These are phyloP conservation scores for Zaprionus ornatus DNA, from an alignment of 1,140 invertebrate species.

Conservation along the genomic window DNA sequence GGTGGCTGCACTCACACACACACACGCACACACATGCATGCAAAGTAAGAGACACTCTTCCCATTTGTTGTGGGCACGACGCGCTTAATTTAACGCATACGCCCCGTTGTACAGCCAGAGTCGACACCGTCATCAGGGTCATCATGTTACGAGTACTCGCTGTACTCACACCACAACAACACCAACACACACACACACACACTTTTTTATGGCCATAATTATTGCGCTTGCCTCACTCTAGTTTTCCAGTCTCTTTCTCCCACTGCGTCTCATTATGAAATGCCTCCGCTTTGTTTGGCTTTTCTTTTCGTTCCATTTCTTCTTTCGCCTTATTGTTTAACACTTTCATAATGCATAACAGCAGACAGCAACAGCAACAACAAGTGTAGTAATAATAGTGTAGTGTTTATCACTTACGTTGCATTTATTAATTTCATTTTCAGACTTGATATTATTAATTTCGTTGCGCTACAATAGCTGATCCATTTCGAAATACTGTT, in stretches of 20 bases:
- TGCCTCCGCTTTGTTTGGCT: conserved; percentile 27
- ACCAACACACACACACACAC: conserved; percentile 2
- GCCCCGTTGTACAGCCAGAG: conserved; percentile 55
- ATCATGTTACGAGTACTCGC: conserved; percentile 52
- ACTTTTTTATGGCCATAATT: conserved; percentile 22
- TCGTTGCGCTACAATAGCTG: conserved; percentile 15
- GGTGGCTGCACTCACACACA: conserved; percentile 29
- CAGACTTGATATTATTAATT: conserved; percentile 20
- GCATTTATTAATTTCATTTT: conserved; percentile 39
- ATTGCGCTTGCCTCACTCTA: conserved; percentile 37
- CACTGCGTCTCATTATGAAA: conserved; percentile 39
- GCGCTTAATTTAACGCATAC: conserved; percentile 67
- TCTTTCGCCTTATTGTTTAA: conserved; percentile 36
- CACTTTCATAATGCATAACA: conserved; percentile 46
- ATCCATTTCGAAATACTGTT: conserved; percentile 2
- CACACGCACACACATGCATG: conserved; percentile 18
- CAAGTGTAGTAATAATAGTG: conserved; percentile 15
- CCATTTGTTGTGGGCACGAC: conserved; percentile 49
- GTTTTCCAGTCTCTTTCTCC: conserved; percentile 32
- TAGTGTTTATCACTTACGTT: conserved; percentile 31
- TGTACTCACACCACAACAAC: conserved; percentile 8
- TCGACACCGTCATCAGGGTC: conserved; percentile 58
- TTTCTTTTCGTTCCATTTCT: conserved; percentile 31
- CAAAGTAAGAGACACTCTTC: neutral
- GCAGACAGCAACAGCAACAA: conserved; percentile 4